Conservation (phyloP, 2,888 invertebrate species). For the Psococerastis gibbosa region DNA sequence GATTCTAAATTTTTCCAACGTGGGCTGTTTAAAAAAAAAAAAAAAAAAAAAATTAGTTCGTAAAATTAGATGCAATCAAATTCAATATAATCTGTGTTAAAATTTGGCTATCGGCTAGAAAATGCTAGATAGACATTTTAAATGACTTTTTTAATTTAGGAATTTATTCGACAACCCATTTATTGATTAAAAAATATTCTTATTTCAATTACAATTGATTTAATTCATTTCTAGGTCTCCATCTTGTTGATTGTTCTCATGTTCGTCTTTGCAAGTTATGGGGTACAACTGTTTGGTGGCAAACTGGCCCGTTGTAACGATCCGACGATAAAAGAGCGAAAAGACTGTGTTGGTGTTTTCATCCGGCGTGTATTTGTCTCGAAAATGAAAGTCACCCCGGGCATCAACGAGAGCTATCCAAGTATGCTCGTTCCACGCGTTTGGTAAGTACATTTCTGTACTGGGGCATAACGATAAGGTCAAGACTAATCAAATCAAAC, state of each 20-base stretch:
- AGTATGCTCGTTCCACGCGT: constrained; percentile 90
- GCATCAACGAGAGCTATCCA: constrained; percentile 71
- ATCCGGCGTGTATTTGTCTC: constrained; percentile 91
- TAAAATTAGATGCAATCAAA: too few species aligned
- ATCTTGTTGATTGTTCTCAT: constrained; percentile 89
- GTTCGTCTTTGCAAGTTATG: constrained; percentile 99
- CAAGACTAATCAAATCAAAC: too few species aligned
- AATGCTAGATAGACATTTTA: constrained; percentile 7
- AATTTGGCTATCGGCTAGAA: too few species aligned
- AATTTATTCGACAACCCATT: background rate
- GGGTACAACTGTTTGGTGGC: constrained; percentile 95
- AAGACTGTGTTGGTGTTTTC: constrained; percentile 88
- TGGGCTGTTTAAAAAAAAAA: too few species aligned
- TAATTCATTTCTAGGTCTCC: constrained; percentile 47
- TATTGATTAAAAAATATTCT: too few species aligned
- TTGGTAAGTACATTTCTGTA: constrained; percentile 73
- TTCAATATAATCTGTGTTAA: too few species aligned
- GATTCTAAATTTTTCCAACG: too few species aligned
- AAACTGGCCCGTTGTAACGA: constrained; percentile 93
- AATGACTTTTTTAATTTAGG: background rate
- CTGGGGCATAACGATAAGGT: too few species aligned
- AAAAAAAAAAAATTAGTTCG: too few species aligned
- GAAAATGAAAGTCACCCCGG: constrained; percentile 84
- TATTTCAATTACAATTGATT: too few species aligned
- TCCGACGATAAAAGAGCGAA: constrained; percentile 60